These are phyloP conservation scores for Anoplopoma fimbria DNA, from an alignment of 2,113 vertebrate species.

Conservation along the genomic window DNA sequence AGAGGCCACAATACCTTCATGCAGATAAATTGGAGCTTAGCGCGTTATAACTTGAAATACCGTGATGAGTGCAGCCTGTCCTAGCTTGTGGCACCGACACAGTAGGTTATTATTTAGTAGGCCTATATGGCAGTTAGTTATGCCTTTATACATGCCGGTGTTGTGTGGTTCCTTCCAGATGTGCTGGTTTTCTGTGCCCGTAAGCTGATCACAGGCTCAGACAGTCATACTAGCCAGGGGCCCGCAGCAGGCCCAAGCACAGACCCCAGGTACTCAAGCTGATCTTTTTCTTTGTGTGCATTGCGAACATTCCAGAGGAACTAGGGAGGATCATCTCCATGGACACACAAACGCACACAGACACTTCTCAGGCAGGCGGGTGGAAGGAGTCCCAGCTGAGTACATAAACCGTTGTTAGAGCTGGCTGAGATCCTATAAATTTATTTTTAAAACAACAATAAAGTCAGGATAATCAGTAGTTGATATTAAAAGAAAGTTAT, in stretches of 20 bases:
- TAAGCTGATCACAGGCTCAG: conserved; percentile 22
- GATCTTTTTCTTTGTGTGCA: conserved; percentile 65
- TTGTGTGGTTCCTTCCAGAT: conserved; percentile 44
- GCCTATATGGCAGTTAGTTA: conserved; percentile 9
- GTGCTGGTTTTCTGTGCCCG: conserved; percentile 41
- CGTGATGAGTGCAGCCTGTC: conserved; percentile 48
- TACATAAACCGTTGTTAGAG: conserved; percentile 60
- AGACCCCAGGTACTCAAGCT: conserved; percentile 68
- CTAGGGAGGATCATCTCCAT: conserved; percentile 79
- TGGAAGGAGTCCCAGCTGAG: conserved; percentile 76
- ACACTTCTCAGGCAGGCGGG: conserved; percentile 47
- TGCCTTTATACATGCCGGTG: conserved; percentile 14
- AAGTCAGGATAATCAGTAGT: background rate
- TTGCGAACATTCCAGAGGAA: conserved; percentile 83
- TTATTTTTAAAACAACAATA: background rate
- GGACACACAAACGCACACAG: conserved; percentile 65
- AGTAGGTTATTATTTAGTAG: conserved; percentile 21
- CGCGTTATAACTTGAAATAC: background rate
- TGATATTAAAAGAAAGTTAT: background rate
- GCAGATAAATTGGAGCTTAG: conserved; percentile 15
- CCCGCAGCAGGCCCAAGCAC: conserved; percentile 58
- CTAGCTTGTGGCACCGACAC: conserved; percentile 42
- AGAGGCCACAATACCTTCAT: conserved; percentile 44
- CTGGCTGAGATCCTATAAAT: conserved; percentile 34
- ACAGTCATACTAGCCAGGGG: conserved; percentile 49